Percentiles rank a stretch among this genome's conserved stretches.
phyloP scores from a whole-genome alignment of 53 echinoderm and acorn worm genomes.

The Actinopyga echinites region DNA sequence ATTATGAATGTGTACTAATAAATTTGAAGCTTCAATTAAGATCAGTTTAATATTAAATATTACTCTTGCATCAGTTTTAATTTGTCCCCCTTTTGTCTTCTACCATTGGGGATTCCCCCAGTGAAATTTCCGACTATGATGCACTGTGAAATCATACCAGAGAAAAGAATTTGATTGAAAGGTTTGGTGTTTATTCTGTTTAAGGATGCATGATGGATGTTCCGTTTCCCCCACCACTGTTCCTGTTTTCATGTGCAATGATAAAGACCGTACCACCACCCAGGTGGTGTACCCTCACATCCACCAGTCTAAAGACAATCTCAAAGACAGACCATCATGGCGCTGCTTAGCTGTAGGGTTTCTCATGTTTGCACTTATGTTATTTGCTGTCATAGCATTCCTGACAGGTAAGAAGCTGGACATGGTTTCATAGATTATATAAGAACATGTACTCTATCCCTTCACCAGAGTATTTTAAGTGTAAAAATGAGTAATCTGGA shows the following conservation, averaged over 20 bases:
- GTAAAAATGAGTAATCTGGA: too few relatives aligned
- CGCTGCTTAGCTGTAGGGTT: conserved; percentile 85
- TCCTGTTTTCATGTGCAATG: conserved; percentile 67
- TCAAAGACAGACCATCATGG: conserved; percentile 82
- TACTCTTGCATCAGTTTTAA: too few relatives aligned
- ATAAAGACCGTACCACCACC: conserved; percentile 51
- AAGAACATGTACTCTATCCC: not conserved
- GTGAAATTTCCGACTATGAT: too few relatives aligned
- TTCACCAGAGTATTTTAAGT: not conserved
- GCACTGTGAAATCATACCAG: too few relatives aligned
- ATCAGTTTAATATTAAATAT: too few relatives aligned
- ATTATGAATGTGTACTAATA: too few relatives aligned
- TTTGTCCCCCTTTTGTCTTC: too few relatives aligned
- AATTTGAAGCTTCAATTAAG: too few relatives aligned
- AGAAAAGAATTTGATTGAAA: too few relatives aligned
- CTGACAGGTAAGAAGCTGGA: conserved; percentile 78
- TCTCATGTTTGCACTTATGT: conserved; percentile 65
- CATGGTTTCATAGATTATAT: not conserved
- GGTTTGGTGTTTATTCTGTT: not conserved
- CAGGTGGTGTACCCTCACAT: conserved; percentile 69
- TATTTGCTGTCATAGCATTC: conserved; percentile 81
- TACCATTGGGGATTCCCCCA: too few relatives aligned
- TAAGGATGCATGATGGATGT: conserved; percentile 9
- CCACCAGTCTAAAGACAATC: conserved; percentile 50
- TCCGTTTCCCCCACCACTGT: conserved; percentile 22